Evolutionary conservation across 2,797 vertebrate species (phyloP).

Genomic region (Platalea minor): DNA sequence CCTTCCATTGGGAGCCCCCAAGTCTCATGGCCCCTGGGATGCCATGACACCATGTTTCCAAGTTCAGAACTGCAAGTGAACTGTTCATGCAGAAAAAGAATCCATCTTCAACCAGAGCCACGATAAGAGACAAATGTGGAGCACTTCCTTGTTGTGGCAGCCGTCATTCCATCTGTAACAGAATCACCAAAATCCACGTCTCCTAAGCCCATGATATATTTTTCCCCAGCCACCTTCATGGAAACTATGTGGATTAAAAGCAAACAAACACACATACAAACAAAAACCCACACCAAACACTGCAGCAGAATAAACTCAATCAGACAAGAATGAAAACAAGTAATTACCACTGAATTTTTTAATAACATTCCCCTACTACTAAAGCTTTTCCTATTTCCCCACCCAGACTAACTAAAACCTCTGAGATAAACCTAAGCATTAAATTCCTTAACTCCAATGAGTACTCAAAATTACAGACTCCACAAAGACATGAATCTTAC

Average conservation of each 20-base stretch:
- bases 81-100: not conserved
- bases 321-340: not conserved
- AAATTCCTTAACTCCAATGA: not conserved
- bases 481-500: not conserved
- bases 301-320: not conserved
- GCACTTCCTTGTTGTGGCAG: not conserved
- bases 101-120: not conserved
- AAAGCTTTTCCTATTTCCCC: not conserved
- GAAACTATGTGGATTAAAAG: not conserved
- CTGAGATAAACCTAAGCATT: not conserved
- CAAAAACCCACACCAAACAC: not conserved
- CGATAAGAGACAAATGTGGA: not conserved
- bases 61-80: not conserved
- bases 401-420: not conserved
- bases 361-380: not conserved
- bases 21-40: not conserved
- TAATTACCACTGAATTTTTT: not conserved
- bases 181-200: not conserved
- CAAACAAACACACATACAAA: not conserved
- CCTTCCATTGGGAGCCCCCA: rapidly evolving
- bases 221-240: not conserved
- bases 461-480: not conserved
- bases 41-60: not conserved
- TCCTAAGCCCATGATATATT: not conserved
- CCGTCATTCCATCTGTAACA: not conserved